Base-by-base conservation (phyloP, 2,797 vertebrate species). In the Pseudopleuronectes americanus region DNA sequence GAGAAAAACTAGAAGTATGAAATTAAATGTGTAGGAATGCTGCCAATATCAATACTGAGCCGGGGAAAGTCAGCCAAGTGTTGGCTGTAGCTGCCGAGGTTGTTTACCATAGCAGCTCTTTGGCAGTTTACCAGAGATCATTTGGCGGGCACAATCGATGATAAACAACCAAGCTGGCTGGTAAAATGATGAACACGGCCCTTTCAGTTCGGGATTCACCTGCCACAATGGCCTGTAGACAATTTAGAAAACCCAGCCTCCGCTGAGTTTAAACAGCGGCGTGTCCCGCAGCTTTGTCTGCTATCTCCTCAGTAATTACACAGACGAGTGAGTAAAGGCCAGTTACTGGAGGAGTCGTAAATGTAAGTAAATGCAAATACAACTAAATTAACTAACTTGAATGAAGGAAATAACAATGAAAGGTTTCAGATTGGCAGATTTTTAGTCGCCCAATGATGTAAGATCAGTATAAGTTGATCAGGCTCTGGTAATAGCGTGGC, bases 101-200 rank as follows among this genome's bases (percentile, higher is more conserved):
- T 84, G 82, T 85, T 86, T 80, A 78, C 75, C 77, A 58, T 74
- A 52, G 28, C 77, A 36, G 71, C 77, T 79, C 51, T 71, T 59
- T 86, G 84, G 86, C 83, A 62, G 68, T 8, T 54, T 47, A 54
- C 83, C 87, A 90, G 88, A 36, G 1, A 58, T 77, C 60, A 7
- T 73, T 90, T 88, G 83, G 85, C 86, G 36, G 65, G 6, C 67
- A 3, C 61, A 4, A 60, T 64, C 65, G 22, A 49, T 84, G 79
- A 78, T 82, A 74, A 84, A 90, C 81, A 14, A 84, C 77, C 79
- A 75, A 59, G 71, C 67, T 55, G 73, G 79, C 79, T 71, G 65
- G 16, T 71, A 31, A 78, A 74, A 55, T 14, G 59, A 76, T 63
- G 63, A 80, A 84, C 78, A 79, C 26, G 67, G 62, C 64, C 14